Percentiles rank a stretch among this genome's conserved stretches.
Conservation (phyloP, 2,113 vertebrate species). For the Ictalurus punctatus region DNA sequence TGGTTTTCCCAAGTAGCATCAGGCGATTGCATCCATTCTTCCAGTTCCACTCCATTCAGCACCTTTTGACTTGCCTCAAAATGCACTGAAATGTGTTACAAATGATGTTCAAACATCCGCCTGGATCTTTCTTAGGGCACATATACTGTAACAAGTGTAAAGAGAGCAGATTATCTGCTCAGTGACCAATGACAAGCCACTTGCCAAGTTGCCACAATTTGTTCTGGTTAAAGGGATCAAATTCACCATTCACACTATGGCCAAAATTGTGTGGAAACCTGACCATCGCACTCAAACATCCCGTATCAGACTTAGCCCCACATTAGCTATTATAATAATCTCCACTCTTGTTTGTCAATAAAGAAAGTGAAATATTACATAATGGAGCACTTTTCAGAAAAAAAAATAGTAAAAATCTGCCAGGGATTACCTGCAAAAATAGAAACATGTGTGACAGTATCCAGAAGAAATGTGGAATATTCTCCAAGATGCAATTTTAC, state of each 20-base stretch:
- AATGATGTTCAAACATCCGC: neutral
- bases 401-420: too few relatives aligned
- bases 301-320: neutral
- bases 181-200: neutral
- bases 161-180: neutral
- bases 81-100: too few relatives aligned
- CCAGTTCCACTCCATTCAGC: neutral
- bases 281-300: neutral
- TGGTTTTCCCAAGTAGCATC: too few relatives aligned
- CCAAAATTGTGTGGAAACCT: neutral
- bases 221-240: neutral
- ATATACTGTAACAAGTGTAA: neutral
- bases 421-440: too few relatives aligned
- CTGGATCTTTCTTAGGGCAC: neutral
- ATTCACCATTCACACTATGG: neutral
- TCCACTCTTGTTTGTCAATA: neutral
- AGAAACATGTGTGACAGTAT: too few relatives aligned
- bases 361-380: too few relatives aligned
- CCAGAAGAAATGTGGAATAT: too few relatives aligned
- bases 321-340: neutral
- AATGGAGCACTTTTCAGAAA: too few relatives aligned
- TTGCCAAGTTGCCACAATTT: neutral
- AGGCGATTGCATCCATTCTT: neutral
- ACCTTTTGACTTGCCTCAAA: too few relatives aligned
- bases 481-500: neutral